Percentiles rank a stretch among this genome's conserved stretches.
These are phyloP conservation scores for Serinus canaria DNA, from an alignment of 2,113 vertebrate species.

Conservation along the genomic window DNA sequence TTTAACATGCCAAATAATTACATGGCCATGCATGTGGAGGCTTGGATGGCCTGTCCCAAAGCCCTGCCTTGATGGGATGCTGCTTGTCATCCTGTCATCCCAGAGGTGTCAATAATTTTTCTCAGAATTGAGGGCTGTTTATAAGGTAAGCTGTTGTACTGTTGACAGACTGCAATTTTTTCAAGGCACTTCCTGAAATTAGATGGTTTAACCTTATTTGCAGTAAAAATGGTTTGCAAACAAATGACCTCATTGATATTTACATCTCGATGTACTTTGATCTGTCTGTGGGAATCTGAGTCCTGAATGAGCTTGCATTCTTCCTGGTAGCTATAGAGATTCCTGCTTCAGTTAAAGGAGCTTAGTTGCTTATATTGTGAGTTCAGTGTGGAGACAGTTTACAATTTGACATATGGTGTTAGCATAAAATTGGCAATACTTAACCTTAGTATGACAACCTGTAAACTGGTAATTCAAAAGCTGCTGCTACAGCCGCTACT, in stretches of 20 bases:
- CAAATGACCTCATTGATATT: not conserved
- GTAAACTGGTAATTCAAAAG: constrained; percentile 45
- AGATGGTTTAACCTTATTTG: not conserved
- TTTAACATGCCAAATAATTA: not conserved
- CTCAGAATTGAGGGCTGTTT: not conserved
- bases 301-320: not conserved
- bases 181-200: not conserved
- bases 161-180: not conserved
- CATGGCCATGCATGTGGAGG: not conserved
- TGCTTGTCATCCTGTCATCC: not conserved
- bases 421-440: constrained; percentile 39
- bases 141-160: not conserved
- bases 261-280: not conserved
- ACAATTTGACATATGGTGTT: constrained; percentile 57
- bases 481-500: not conserved
- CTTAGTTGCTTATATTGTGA: constrained; percentile 11
- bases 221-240: not conserved
- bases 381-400: constrained; percentile 34
- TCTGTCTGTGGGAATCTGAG: not conserved
- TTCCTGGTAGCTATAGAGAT: not conserved
- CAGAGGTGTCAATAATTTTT: not conserved
- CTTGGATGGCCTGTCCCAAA: not conserved
- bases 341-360: not conserved
- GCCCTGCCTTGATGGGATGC: not conserved
- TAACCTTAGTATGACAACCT: constrained; percentile 60